Evolutionary conservation across 2,888 invertebrate species (phyloP).

Genomic region (Drosophila hamatofila): DNA sequence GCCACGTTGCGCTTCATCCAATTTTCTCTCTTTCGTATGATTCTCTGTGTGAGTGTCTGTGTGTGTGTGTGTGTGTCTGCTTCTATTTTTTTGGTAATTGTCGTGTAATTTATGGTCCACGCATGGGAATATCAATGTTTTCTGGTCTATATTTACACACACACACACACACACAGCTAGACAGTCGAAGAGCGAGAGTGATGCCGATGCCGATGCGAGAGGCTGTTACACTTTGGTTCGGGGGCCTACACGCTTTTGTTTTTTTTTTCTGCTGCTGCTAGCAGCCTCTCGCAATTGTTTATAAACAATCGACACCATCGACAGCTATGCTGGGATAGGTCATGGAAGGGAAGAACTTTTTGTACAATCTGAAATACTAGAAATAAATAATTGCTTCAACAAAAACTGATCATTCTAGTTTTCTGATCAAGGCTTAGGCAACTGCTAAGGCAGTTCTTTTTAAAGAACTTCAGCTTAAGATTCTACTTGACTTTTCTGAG

Average conservation of each 20-base stretch:
- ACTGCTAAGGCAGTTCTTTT: no score
- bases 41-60: constrained; percentile 7
- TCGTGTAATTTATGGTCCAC: constrained; percentile 76
- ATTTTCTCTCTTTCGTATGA: constrained; percentile 46
- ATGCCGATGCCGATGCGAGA: not conserved
- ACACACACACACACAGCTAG: constrained; percentile 12
- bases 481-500: not conserved
- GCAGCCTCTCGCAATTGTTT: constrained; percentile 44
- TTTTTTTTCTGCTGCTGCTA: constrained; percentile 4
- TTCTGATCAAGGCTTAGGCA: not conserved
- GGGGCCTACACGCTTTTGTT: not conserved
- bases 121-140: constrained; percentile 79
- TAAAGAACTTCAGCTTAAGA: not conserved
- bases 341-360: constrained; percentile 1
- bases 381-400: not conserved
- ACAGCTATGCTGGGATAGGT: constrained; percentile 4
- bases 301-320: constrained; percentile 44
- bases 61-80: constrained; percentile 9
- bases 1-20: constrained; percentile 55
- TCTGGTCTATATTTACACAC: constrained; percentile 59
- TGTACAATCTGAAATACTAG: not conserved
- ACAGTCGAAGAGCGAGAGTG: not conserved
- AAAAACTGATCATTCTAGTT: not conserved
- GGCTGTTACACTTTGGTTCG: constrained; percentile 3
- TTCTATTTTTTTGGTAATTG: constrained; percentile 64